These are phyloP conservation scores for Lissocephala sabroskyi DNA, from an alignment of 2,888 invertebrate genomes.

Conservation along the genomic window DNA sequence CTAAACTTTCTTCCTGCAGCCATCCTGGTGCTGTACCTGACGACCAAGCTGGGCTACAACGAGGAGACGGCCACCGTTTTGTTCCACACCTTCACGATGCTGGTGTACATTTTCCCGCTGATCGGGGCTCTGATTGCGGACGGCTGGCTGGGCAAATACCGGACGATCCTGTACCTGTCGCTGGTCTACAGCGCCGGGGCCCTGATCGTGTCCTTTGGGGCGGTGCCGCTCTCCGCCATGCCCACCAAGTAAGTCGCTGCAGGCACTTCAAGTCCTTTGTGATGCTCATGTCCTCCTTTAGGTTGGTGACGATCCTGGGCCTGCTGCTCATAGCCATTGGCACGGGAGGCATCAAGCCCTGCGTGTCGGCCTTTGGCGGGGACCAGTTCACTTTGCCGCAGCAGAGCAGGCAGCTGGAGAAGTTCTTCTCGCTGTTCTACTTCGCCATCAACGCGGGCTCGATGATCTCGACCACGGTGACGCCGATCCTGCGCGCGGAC, in stretches of 20 bases:
- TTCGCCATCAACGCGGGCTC: slow-evolving; percentile 95
- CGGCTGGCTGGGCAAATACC: slow-evolving; percentile 92
- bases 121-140: slow-evolving; percentile 97
- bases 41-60: slow-evolving; percentile 81
- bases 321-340: slow-evolving; percentile 87
- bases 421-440: slow-evolving; percentile 95
- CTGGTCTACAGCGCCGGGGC: slow-evolving; percentile 90
- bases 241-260: slow-evolving; percentile 73
- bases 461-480: slow-evolving; percentile 88
- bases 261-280: neutral
- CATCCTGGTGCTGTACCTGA: slow-evolving; percentile 91
- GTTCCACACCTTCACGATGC: slow-evolving; percentile 91
- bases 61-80: slow-evolving; percentile 86
- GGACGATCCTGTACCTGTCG: slow-evolving; percentile 86
- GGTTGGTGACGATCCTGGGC: slow-evolving; percentile 79
- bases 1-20: slow-evolving; percentile 76
- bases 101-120: slow-evolving; percentile 77
- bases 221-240: slow-evolving; percentile 77
- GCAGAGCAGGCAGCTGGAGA: slow-evolving; percentile 83
- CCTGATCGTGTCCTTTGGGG: slow-evolving; percentile 81
- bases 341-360: slow-evolving; percentile 96
- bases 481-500: slow-evolving; percentile 88
- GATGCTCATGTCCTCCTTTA: slow-evolving; percentile 46
- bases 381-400: slow-evolving; percentile 91
- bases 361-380: slow-evolving; percentile 95